A percentile compares a stretch with the other conserved stretches of the same genome.
Evolutionary conservation across 2,113 vertebrate genomes (phyloP).

Genomic region (Nothoprocta perdicaria): DNA sequence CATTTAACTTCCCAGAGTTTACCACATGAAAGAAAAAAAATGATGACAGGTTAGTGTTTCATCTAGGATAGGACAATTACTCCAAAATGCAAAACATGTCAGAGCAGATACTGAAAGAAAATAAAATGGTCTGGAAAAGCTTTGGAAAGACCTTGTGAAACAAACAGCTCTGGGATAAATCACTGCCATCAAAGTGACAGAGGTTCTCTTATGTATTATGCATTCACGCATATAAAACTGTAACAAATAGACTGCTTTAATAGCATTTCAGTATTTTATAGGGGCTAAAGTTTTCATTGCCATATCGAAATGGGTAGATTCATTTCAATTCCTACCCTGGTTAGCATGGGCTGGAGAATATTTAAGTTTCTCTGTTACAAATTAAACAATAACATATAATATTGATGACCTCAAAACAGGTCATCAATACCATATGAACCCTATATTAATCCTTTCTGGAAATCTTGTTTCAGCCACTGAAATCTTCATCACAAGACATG

Average conservation of each 20-base stretch:
- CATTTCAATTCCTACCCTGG: neutral
- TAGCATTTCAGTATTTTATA: neutral
- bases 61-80: neutral
- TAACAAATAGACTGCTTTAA: slow-evolving; percentile 19
- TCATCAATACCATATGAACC: neutral
- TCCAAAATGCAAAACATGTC: slow-evolving; percentile 14
- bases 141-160: neutral
- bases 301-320: neutral
- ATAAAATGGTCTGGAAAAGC: neutral
- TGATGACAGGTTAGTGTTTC: neutral
- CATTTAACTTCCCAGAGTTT: slow-evolving; percentile 1
- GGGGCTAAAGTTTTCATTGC: neutral
- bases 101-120: slow-evolving; percentile 6
- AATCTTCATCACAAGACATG: neutral
- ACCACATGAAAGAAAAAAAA: neutral
- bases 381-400: neutral
- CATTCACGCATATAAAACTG: neutral
- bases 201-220: slow-evolving; percentile 1
- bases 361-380: neutral
- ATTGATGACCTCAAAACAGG: no score
- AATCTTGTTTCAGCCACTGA: neutral
- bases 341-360: neutral
- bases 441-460: neutral
- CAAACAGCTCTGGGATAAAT: slow-evolving; percentile 30
- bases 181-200: neutral